A percentile compares a stretch with the other conserved stretches of the same genome.
Conservation (phyloP, 1,140 invertebrate genomes). For the Lepidurus couesii region DNA sequence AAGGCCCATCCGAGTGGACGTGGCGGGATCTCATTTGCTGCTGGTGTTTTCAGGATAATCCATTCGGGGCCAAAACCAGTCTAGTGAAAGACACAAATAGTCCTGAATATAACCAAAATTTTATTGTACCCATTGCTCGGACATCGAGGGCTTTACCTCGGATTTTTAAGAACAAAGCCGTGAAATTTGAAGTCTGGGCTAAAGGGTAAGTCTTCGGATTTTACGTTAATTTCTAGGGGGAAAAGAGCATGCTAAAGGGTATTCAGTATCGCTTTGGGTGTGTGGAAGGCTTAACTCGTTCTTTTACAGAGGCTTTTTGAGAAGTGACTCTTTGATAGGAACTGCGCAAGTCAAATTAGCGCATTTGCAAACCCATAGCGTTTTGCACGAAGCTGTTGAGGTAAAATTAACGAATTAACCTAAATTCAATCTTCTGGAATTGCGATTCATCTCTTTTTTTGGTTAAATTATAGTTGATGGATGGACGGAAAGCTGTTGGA, state of each 20-base stretch:
- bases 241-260: not conserved
- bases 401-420: slow-evolving; percentile 61
- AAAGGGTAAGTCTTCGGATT: slow-evolving; percentile 69
- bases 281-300: slow-evolving; percentile 33
- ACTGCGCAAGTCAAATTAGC: slow-evolving; percentile 74
- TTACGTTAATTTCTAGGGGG: not conserved
- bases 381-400: slow-evolving; percentile 82
- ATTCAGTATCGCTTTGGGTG: slow-evolving; percentile 13
- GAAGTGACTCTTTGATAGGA: slow-evolving; percentile 79
- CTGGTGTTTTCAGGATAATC: slow-evolving; percentile 59
- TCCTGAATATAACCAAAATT: slow-evolving; percentile 77
- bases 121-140: slow-evolving; percentile 72
- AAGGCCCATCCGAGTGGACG: slow-evolving; percentile 39
- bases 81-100: slow-evolving; percentile 78
- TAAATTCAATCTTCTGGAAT: slow-evolving; percentile 11
- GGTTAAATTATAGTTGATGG: slow-evolving; percentile 65
- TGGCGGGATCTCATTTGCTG: slow-evolving; percentile 30
- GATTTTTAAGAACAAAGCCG: slow-evolving; percentile 76
- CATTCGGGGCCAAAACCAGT: slow-evolving; percentile 66
- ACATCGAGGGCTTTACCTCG: slow-evolving; percentile 69
- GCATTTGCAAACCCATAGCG: slow-evolving; percentile 76
- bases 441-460: slow-evolving; percentile 32
- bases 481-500: slow-evolving; percentile 77
- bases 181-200: slow-evolving; percentile 87
- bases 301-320: slow-evolving; percentile 76